These are phyloP conservation scores for Cettia cetti DNA, from an alignment of 2,113 vertebrate genomes.

Conservation along the genomic window DNA sequence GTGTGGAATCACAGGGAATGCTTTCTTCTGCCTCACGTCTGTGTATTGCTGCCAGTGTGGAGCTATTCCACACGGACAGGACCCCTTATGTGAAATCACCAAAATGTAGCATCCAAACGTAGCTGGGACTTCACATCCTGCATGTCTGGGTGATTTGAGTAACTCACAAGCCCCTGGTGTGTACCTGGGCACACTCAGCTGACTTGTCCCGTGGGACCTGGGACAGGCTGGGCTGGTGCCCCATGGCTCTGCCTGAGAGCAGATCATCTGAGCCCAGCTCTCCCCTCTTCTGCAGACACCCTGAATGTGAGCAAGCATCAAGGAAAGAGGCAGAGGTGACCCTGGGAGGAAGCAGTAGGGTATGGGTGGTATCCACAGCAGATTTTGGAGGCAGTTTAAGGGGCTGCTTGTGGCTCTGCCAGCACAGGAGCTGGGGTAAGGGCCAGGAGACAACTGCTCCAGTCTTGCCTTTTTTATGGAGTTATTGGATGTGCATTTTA, in stretches of 20 bases:
- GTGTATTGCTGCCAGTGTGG: fast-evolving
- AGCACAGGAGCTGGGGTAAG: too few species aligned
- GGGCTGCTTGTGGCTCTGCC: neutral
- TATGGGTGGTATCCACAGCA: neutral
- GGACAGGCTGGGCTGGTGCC: too few species aligned
- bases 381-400: neutral
- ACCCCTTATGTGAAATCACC: neutral
- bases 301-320: neutral
- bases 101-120: neutral
- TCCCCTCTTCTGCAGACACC: neutral
- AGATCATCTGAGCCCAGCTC: neutral
- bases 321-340: neutral
- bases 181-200: neutral
- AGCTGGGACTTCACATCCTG: neutral
- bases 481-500: neutral
- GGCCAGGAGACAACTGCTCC: neutral
- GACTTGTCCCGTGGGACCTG: neutral
- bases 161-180: neutral
- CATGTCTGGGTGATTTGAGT: neutral
- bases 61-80: neutral
- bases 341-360: neutral
- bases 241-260: fast-evolving
- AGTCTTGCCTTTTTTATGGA: neutral
- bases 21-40: neutral
- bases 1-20: neutral